phyloP scores from a whole-genome alignment of 2,888 invertebrate genomes.

The Mechanitis messenoides region DNA sequence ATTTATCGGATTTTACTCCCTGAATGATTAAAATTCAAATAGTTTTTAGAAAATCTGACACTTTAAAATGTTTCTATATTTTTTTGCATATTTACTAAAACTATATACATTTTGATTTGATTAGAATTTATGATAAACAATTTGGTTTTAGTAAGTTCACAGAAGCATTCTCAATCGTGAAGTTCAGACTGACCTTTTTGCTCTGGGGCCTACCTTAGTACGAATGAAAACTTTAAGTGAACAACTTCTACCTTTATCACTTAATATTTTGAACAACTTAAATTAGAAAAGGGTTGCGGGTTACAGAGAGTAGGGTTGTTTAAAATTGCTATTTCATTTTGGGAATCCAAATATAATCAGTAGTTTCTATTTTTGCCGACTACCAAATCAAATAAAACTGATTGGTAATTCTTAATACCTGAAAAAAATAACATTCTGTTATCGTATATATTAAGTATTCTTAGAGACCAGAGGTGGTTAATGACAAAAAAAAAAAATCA shows the following conservation, averaged over 20 bases:
- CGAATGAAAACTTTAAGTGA: conserved; percentile 22
- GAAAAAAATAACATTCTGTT: too few species aligned
- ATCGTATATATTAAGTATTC: too few species aligned
- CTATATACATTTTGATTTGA: too few species aligned
- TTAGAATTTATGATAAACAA: background rate
- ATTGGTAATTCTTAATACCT: too few species aligned
- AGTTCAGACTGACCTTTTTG: conserved; percentile 21
- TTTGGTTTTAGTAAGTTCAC: conserved; percentile 1
- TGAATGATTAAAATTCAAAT: too few species aligned
- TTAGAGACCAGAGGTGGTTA: too few species aligned
- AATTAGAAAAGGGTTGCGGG: conserved; percentile 42
- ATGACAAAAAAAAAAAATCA: too few species aligned
- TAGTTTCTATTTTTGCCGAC: too few species aligned
- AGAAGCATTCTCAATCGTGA: conserved; percentile 15
- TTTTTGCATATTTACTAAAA: background rate
- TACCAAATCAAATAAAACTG: too few species aligned
- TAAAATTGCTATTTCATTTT: conserved; percentile 12
- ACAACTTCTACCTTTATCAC: conserved; percentile 37
- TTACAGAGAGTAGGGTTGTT: conserved; percentile 32
- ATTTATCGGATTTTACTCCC: background rate
- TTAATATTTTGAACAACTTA: conserved; percentile 48
- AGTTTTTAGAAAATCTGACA: too few species aligned
- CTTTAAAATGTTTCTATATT: too few species aligned
- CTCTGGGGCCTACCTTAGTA: conserved; percentile 21
- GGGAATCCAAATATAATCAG: too few species aligned